A percentile compares a stretch with the other conserved stretches of the same genome.
Evolutionary conservation across 2,113 vertebrate species (phyloP).

Genomic region (Cyprinodon brontotheroides): DNA sequence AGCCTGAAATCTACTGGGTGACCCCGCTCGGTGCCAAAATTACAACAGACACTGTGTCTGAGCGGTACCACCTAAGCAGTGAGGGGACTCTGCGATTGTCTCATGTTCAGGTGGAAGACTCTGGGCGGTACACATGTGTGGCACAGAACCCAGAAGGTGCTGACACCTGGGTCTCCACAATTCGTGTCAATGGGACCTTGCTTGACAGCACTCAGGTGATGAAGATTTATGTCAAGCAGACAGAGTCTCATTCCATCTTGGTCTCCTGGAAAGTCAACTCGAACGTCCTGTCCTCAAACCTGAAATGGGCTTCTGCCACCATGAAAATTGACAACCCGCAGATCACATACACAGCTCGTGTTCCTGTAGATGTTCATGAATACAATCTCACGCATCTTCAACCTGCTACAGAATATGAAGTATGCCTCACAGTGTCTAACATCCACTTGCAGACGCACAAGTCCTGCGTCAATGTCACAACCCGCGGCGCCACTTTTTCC

Average conservation of each 20-base stretch:
- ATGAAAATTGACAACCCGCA: conserved; percentile 98
- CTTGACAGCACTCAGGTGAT: conserved; percentile 91
- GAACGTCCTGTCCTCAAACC: conserved; percentile 91
- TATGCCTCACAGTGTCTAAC: conserved; percentile 93
- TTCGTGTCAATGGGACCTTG: conserved; percentile 93
- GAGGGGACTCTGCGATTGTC: conserved; percentile 90
- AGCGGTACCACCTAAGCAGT: conserved; percentile 87
- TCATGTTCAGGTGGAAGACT: conserved; percentile 89
- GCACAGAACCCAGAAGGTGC: conserved; percentile 95
- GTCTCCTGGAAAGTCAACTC: conserved; percentile 97
- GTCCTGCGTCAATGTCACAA: conserved; percentile 97
- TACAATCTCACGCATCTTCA: conserved; percentile 97
- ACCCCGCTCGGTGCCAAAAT: conserved; percentile 92
- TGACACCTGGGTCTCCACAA: conserved; percentile 88
- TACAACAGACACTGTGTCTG: conserved; percentile 86
- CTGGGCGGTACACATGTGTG: conserved; percentile 94
- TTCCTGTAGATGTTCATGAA: conserved; percentile 94
- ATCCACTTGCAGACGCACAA: conserved; percentile 93
- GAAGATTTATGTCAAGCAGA: conserved; percentile 94
- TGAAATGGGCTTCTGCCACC: conserved; percentile 97
- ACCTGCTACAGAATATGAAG: conserved; percentile 93
- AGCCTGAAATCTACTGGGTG: conserved; percentile 98
- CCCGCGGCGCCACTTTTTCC: conserved; percentile 85
- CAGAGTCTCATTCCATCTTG: conserved; percentile 91
- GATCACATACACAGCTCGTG: conserved; percentile 94